Percentiles rank a stretch among this genome's conserved stretches.
phyloP scores from a whole-genome alignment of 53 echinoderm and acorn worm genomes.

The Astropecten irregularis region DNA sequence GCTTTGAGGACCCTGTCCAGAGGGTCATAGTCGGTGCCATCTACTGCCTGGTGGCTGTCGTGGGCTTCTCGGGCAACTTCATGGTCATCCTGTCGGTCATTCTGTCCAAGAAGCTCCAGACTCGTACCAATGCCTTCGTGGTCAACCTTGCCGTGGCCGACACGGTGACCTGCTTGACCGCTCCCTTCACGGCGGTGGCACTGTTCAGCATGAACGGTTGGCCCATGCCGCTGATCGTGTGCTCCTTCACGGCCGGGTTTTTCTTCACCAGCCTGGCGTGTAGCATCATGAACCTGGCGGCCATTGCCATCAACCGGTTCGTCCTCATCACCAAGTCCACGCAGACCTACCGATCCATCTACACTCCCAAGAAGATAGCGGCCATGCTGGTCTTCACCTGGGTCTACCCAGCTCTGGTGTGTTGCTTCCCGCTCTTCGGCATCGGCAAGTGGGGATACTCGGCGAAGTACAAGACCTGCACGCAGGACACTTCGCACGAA shows the following conservation, averaged over 20 bases:
- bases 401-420: constrained; percentile 44
- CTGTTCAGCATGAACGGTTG: constrained; percentile 54
- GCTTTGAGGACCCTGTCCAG: constrained; percentile 59
- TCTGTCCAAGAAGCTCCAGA: constrained; percentile 65
- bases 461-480: constrained; percentile 62
- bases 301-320: constrained; percentile 68
- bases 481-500: constrained; percentile 54
- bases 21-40: constrained; percentile 33
- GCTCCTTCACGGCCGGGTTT: constrained; percentile 32
- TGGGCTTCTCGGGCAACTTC: constrained; percentile 55
- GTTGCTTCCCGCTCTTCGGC: constrained; percentile 34
- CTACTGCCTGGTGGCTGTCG: constrained; percentile 38
- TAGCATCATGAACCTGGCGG: constrained; percentile 61
- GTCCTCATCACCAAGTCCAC: constrained; percentile 64
- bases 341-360: constrained; percentile 42
- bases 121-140: constrained; percentile 69
- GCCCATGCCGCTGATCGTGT: constrained; percentile 61
- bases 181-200: constrained; percentile 59
- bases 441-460: constrained; percentile 69
- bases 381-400: constrained; percentile 61
- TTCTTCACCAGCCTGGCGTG: constrained; percentile 43
- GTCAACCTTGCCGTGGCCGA: constrained; percentile 73
- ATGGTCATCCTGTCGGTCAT: constrained; percentile 69
- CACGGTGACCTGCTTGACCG: constrained; percentile 28
- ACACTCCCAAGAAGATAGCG: constrained; percentile 56